Evolutionary conservation across 2,888 invertebrate species (phyloP), one percentile per base, ranked within the genome.

Genomic region (Salpingus planirostris): DNA sequence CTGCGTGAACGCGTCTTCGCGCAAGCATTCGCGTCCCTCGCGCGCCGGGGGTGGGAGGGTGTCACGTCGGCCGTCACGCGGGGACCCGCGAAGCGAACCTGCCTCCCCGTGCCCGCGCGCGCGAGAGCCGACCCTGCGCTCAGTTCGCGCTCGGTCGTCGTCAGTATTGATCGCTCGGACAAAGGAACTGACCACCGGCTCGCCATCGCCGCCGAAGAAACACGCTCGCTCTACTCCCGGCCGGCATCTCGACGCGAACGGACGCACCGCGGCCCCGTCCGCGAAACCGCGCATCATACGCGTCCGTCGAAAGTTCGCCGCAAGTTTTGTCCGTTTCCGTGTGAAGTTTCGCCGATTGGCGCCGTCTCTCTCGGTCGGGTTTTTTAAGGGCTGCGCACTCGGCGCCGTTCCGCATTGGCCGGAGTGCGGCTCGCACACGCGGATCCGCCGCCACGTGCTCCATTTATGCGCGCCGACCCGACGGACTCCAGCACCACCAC

Each of bases 21-120:
- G 56, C 56, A 56, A 53, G 47, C 46, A 47, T 36, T 42, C 42
- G 36, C 49, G 48, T 43, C 47, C 48, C 52, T 44, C 44, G 38
- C 33, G 48, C 66, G 65, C 68, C 65, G 64, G 69, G 63, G 58
- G 59, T 60, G 65, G 70, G 69, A 69, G 71, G 67, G 72, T 62
- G 73, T 71, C 73, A 71, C 71, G 73, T 72, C 69, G 69, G 68
- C 66, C 66, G 59, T 67, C 65, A 64, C 60, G 59, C 60, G 60
- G 60, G 57, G 60, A 54, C 53, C 54, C 59, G 59, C 60, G 59
- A n/a, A n/a, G n/a, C 60, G 59, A 59, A 54, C 55, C 44, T 40
- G 43, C 49, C 43, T 44, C 45, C 44, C 34, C 29, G 24, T 27
- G 13, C 12, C 53, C 49, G 41, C 15, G 38, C 43, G 31, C 31